A percentile compares a stretch with the other conserved stretches of the same genome.
phyloP scores from a whole-genome alignment of 2,888 invertebrate species.

The Alloplasta piceator region DNA sequence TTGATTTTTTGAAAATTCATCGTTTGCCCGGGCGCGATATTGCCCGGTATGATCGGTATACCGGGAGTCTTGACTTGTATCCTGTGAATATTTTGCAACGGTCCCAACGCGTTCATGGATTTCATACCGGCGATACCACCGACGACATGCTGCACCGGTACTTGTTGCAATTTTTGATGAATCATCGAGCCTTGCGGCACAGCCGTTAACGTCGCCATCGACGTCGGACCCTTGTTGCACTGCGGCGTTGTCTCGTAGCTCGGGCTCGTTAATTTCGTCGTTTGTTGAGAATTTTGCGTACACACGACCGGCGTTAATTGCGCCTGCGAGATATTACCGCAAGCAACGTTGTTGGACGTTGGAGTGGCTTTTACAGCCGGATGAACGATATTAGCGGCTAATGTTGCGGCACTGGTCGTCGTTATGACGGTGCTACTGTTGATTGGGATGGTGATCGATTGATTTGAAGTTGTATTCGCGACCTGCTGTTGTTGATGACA shows the following conservation, averaged over 20 bases:
- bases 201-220: constrained; percentile 59
- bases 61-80: constrained; percentile 74
- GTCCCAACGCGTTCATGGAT: constrained; percentile 66
- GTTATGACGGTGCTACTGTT: constrained; percentile 25
- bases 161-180: constrained; percentile 71
- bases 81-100: constrained; percentile 74
- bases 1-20: constrained; percentile 76
- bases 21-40: constrained; percentile 68
- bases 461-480: neutral
- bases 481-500: constrained; percentile 65
- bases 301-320: constrained; percentile 58
- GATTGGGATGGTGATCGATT: constrained; percentile 8
- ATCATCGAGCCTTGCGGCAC: constrained; percentile 46
- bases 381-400: constrained; percentile 54
- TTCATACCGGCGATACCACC: constrained; percentile 69
- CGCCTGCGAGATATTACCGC: constrained; percentile 31
- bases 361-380: constrained; percentile 38
- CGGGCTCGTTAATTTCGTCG: constrained; percentile 64
- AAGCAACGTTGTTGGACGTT: constrained; percentile 50
- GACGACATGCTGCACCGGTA: constrained; percentile 65
- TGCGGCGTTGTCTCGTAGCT: constrained; percentile 55
- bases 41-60: constrained; percentile 47
- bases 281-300: constrained; percentile 68
- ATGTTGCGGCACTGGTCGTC: constrained; percentile 24
- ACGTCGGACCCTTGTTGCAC: constrained; percentile 55